Percentiles rank a stretch among this genome's conserved stretches.
Evolutionary conservation across 2,888 invertebrate species (phyloP).

Genomic region (Torymus texanus): DNA sequence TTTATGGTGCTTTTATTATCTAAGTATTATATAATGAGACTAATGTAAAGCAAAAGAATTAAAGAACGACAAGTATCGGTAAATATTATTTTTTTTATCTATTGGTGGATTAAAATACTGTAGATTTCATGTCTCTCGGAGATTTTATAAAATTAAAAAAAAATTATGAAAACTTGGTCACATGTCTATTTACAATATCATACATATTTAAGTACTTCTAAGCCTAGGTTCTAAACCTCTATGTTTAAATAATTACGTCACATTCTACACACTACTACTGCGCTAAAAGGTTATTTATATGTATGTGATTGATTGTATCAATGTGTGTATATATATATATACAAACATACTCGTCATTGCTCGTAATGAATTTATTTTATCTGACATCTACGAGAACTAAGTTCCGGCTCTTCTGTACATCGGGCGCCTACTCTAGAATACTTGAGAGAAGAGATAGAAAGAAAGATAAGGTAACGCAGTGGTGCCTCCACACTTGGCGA

Average conservation of each 20-base stretch:
- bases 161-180: slow-evolving; percentile 23
- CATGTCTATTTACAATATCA: slow-evolving; percentile 49
- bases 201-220: slow-evolving; percentile 51
- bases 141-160: too few species aligned
- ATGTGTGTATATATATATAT: background rate
- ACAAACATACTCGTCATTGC: slow-evolving; percentile 26
- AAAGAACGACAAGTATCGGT: too few species aligned
- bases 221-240: background rate
- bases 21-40: too few species aligned
- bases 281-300: slow-evolving; percentile 4
- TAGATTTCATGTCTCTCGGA: too few species aligned
- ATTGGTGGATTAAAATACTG: too few species aligned
- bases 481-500: too few species aligned
- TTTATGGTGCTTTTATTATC: too few species aligned
- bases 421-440: slow-evolving; percentile 37
- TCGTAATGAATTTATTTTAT: slow-evolving; percentile 38
- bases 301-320: background rate
- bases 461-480: too few species aligned
- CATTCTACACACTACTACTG: background rate
- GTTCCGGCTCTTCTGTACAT: background rate
- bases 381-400: background rate
- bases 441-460: background rate
- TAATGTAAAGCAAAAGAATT: too few species aligned
- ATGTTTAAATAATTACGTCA: background rate
- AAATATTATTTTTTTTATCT: too few species aligned